phyloP scores from a whole-genome alignment of 2,797 vertebrate genomes.

The Alfaro cultratus region DNA sequence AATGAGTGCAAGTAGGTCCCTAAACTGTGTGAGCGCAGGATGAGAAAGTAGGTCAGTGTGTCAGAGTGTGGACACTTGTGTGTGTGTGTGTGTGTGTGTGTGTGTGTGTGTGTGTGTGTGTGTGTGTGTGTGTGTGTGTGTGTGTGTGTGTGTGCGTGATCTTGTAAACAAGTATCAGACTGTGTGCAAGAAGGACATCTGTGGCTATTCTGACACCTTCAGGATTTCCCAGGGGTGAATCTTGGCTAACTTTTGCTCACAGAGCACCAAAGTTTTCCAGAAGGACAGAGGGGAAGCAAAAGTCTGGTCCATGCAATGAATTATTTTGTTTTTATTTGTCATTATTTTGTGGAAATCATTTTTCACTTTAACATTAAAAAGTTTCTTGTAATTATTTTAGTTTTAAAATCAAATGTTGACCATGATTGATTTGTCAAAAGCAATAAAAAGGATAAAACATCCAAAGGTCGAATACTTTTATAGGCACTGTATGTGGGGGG shows the following conservation, averaged over 20 bases:
- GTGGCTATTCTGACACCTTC: not conserved
- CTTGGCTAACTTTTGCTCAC: not conserved
- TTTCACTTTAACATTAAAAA: not conserved
- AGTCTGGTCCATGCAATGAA: not conserved
- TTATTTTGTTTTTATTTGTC: not conserved
- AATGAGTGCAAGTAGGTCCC: not conserved
- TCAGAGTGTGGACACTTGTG: constrained; percentile 27
- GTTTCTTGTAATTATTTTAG: not conserved
- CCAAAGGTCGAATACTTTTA: too few relatives aligned
- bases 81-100: too few relatives aligned
- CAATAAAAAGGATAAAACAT: too few relatives aligned
- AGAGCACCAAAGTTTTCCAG: not conserved
- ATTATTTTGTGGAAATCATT: not conserved
- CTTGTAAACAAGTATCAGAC: not conserved
- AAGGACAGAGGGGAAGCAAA: not conserved
- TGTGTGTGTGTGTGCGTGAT: not conserved
- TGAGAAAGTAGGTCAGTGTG: constrained; percentile 74
- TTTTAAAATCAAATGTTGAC: not conserved
- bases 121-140: too few relatives aligned
- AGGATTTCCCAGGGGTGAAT: not conserved
- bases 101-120: constrained; percentile 27
- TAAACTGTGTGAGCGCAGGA: constrained; percentile 11
- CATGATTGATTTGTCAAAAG: not conserved
- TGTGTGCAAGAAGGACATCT: not conserved
- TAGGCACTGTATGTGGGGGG: too few relatives aligned